Evolutionary conservation across 2,888 invertebrate species (phyloP), one percentile per base, ranked within the genome.

Genomic region (Stramonita haemastoma): DNA sequence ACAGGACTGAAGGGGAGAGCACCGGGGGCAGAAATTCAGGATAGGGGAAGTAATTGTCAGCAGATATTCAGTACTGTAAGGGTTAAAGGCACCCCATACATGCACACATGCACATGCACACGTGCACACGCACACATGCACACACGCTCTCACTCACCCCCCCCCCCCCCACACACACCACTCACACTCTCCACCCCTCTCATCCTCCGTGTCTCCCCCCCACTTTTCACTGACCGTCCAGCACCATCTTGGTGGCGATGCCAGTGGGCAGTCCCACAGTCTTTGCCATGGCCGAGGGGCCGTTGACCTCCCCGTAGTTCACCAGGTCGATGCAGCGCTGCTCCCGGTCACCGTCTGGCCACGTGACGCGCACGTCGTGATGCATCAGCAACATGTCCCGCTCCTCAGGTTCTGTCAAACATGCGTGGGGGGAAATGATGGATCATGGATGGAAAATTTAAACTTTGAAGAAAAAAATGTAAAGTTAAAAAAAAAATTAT

Each of bases 161-260:
- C 57, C 26, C 11, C 29, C 15, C 36, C 13, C 15, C 34, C 32
- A 84, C 17, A 34, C 11, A 22, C 13, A 36, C 34, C 8, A 29
- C 13, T n/a, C n/a, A n/a, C n/a, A n/a, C n/a, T n/a, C n/a, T 17
- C 15, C 85, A 34, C 22, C 70, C 17, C 26, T 66, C 22, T 57
- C n/a, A 57, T 6, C 60, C 34, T 57, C 1, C n/a, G 4, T 32
- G 17, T 22, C 26, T 17, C 15, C 34, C 79, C 79, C 6, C 32
- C 79, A 34, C n/a, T 2, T n/a, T 34, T 0, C 19, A 87, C 96
- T 96, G 96, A 98, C 99, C 99, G 96, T 99, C 98, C 26, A 99
- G 96, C 91, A 99, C 97, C 99, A 99, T 99, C 96, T 99, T 99
- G 0, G 98, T 97, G 0, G 99, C 99, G 93, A 99, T 99, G 34